Conservation (phyloP, 2,888 invertebrate genomes). For the Heliconius sara region DNA sequence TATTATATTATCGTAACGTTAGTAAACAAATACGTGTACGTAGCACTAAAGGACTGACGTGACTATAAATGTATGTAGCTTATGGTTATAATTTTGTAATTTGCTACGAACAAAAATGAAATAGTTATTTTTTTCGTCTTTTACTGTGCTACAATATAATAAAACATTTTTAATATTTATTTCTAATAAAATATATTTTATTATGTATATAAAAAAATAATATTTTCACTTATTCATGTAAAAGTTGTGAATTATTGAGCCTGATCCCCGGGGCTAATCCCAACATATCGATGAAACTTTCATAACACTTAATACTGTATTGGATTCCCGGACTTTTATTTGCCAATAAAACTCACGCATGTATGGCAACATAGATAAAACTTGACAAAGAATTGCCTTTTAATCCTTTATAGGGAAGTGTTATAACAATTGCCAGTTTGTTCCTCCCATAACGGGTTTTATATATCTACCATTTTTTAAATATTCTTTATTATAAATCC, state of each 20-base stretch:
- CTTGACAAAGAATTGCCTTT: conserved; percentile 25
- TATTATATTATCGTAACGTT: no score
- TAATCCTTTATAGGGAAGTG: conserved; percentile 14
- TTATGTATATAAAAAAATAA: background rate
- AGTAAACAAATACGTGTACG: no score
- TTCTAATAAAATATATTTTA: background rate
- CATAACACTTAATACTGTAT: conserved; percentile 32
- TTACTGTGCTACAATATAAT: background rate
- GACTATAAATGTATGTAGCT: no score
- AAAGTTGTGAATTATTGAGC: conserved; percentile 20
- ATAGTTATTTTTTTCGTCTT: no score
- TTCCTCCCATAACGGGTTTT: background rate
- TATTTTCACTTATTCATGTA: background rate
- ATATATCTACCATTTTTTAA: background rate
- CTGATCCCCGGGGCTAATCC: conserved; percentile 23
- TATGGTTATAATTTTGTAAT: no score
- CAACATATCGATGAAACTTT: conserved; percentile 29
- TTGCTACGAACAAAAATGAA: no score
- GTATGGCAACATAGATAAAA: conserved; percentile 31
- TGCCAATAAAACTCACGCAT: conserved; percentile 31
- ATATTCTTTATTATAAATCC: background rate
- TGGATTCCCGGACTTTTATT: conserved; percentile 26
- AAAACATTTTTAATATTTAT: background rate
- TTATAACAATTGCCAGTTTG: conserved; percentile 1
- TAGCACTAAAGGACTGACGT: no score